Conservation (phyloP, 2,797 vertebrate genomes). For the Muscicapa comitata region DNA sequence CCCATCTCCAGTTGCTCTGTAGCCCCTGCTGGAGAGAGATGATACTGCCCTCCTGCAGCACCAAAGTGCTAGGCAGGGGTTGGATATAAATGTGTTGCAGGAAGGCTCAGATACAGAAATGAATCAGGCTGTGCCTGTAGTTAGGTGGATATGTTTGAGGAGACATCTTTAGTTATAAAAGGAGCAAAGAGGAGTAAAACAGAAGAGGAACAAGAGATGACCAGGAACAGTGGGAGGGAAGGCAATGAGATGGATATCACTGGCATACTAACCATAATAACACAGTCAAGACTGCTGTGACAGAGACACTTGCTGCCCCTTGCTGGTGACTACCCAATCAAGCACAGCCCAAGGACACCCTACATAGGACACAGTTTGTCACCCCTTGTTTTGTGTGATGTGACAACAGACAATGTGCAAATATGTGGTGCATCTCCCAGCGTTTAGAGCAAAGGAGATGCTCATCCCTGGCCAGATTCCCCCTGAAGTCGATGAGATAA, state of each 20-base stretch:
- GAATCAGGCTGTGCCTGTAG: background rate
- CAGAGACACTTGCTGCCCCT: background rate
- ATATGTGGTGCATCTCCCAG: fast-evolving
- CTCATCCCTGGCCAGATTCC: background rate
- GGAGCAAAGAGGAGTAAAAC: background rate
- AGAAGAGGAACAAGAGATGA: background rate
- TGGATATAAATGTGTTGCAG: fast-evolving
- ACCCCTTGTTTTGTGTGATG: background rate
- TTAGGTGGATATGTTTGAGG: background rate
- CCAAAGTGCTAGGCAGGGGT: background rate
- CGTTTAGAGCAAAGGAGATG: background rate
- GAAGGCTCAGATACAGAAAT: background rate
- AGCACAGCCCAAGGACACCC: background rate
- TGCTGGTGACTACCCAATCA: background rate
- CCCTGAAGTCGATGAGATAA: background rate
- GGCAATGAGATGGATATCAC: background rate
- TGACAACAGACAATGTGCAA: background rate
- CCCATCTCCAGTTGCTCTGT: background rate
- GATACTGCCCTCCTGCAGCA: background rate
- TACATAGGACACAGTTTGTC: fast-evolving
- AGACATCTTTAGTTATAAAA: background rate
- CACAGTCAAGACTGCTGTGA: background rate
- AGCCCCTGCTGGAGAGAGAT: background rate
- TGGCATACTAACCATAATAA: background rate
- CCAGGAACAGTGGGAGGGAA: background rate